phyloP scores from a whole-genome alignment of 2,797 vertebrate species.

The Bufotes viridis region DNA sequence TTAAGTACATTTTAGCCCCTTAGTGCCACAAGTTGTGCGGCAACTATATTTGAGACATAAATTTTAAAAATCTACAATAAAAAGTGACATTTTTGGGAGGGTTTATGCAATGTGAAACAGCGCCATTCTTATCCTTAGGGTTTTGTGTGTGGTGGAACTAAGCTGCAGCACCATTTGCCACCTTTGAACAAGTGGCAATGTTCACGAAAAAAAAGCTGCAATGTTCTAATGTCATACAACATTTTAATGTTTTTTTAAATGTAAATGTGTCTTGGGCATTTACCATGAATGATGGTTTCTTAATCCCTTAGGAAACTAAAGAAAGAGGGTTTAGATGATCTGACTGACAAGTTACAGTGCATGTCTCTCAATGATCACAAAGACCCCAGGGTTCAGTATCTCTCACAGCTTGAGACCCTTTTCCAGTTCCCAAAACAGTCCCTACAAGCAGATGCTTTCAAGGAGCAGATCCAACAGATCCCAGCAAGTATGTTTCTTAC shows the following conservation, averaged over 20 bases:
- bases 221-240: not conserved
- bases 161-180: too few species aligned
- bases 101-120: too few species aligned
- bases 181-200: too few species aligned
- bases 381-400: constrained; percentile 58
- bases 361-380: constrained; percentile 74
- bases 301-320: constrained; percentile 78
- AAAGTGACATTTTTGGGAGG: too few species aligned
- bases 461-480: constrained; percentile 71
- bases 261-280: not conserved
- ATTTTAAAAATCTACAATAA: too few species aligned
- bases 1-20: too few species aligned
- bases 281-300: not conserved
- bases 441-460: constrained; percentile 74
- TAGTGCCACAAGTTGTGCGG: too few species aligned
- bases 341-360: constrained; percentile 75
- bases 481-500: constrained; percentile 73
- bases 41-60: too few species aligned
- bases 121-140: too few species aligned
- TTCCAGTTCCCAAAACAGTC: constrained; percentile 78
- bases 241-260: not conserved
- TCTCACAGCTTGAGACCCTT: constrained; percentile 75
- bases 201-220: not conserved
- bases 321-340: constrained; percentile 70
- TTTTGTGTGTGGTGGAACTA: too few species aligned